Base-by-base conservation (phyloP, 2,888 invertebrate species). In the Campoplex capitator region DNA sequence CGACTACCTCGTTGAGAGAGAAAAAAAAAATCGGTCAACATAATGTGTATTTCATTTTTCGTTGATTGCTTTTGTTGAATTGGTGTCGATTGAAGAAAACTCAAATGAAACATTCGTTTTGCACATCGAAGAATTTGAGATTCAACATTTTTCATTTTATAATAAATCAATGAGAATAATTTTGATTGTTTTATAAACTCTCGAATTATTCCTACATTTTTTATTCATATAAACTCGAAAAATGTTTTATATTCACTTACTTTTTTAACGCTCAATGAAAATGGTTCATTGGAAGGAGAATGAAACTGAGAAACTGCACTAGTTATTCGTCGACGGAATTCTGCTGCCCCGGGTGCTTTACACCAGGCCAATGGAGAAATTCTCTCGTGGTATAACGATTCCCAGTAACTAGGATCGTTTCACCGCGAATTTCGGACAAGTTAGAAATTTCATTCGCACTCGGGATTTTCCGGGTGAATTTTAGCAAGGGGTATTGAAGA, bases 371-470 rank as follows among this genome's bases (percentile, higher is more conserved):
- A 79, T 70, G 51, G 75, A 48, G 65, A 79, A 83, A 76, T 83
- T 86, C 71, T 86, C 71, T 83, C 76, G 42, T 58, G 56, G 79
- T 71, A 65, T 68, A 23, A 45, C 70, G 71, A 80, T 78, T 45
- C 71, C 38, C 11, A 77, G 62, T 83, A 73, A 73, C 80, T 71
- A 75, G 18, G 54, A 62, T 62, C 48, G 45, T 79, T 79, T 62
- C 32, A 75, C 62, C 71, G 73, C 62, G 73, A 85, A 81, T 85
- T 85, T 85, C 67, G 81, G 71, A 67, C 76, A 56, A 81, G 76
- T 71, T 81, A 56, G 76, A 77, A 73, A 77, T 86, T 86, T 74
- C 80, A 86, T 80, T 77, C 77, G 67, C 58, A 77, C 70, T 58
- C 68, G 51, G 38, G 75, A 71, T 71, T 56, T 51, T 62, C 86